Evolutionary conservation across 2,888 invertebrate genomes (phyloP).

Genomic region (Eristalis tenax): DNA sequence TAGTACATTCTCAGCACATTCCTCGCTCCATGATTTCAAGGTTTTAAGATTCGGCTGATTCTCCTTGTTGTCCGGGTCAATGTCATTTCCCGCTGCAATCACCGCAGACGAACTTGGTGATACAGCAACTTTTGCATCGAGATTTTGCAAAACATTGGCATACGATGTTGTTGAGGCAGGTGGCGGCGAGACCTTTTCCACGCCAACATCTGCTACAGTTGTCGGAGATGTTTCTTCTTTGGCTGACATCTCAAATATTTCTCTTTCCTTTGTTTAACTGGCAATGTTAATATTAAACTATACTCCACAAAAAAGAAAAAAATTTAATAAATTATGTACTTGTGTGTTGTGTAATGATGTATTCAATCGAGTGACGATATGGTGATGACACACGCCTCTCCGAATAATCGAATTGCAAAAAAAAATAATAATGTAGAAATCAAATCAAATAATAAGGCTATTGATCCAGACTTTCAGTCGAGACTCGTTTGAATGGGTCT

Average conservation of each 20-base stretch:
- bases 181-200: conserved; percentile 59
- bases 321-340: neutral
- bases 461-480: conserved; percentile 48
- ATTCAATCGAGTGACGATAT: conserved; percentile 1
- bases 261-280: neutral
- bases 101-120: conserved; percentile 7
- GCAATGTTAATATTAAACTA: conserved; percentile 22
- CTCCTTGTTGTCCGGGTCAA: conserved; percentile 76
- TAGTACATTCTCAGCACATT: conserved; percentile 76
- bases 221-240: conserved; percentile 77
- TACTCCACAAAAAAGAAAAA: conserved; percentile 16
- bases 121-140: conserved; percentile 79
- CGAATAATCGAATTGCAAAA: conserved; percentile 30
- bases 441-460: conserved; percentile 48
- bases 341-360: conserved; percentile 20
- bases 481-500: conserved; percentile 50
- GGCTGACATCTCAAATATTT: conserved; percentile 76
- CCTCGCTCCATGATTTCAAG: conserved; percentile 80
- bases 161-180: conserved; percentile 84
- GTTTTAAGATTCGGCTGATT: conserved; percentile 78
- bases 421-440: conserved; percentile 29
- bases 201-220: conserved; percentile 60
- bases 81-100: conserved; percentile 44
- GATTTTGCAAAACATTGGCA: conserved; percentile 87
- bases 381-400: neutral